Conservation (phyloP, 1,140 invertebrate genomes). For the Phocides pigmalion region DNA sequence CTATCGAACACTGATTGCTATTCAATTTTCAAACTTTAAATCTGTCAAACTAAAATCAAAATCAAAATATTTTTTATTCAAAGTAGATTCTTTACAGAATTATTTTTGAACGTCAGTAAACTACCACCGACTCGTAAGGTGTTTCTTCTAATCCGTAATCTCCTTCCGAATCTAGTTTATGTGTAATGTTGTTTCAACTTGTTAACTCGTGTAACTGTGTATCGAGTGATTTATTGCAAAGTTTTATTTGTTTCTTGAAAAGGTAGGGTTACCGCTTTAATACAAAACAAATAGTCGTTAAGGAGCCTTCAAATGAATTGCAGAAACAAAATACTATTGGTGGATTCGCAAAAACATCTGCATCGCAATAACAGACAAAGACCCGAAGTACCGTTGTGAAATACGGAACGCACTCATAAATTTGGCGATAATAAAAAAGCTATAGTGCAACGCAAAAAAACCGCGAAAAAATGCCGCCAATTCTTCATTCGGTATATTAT, state of each 20-base stretch:
- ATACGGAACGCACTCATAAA: constrained; percentile 61
- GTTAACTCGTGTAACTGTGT: background rate
- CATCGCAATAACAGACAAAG: constrained; percentile 57
- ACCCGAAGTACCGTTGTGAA: constrained; percentile 59
- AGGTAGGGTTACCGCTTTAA: constrained; percentile 46
- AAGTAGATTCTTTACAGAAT: too few species aligned
- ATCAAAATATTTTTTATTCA: too few species aligned
- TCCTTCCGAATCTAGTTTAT: constrained; percentile 10
- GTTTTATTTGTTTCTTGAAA: constrained; percentile 44
- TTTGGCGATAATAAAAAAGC: constrained; percentile 55
- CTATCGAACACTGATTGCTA: constrained; percentile 24
- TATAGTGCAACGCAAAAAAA: constrained; percentile 54
- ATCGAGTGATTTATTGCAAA: constrained; percentile 26
- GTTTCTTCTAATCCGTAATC: too few species aligned
- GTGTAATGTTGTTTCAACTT: background rate
- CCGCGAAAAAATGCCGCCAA: constrained; percentile 59
- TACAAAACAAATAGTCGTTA: constrained; percentile 38
- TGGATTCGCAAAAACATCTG: constrained; percentile 60
- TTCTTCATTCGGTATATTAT: constrained; percentile 30
- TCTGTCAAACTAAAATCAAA: too few species aligned
- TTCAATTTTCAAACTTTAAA: constrained; percentile 25
- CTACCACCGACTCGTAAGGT: too few species aligned
- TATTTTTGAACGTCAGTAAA: too few species aligned
- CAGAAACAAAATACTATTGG: constrained; percentile 27
- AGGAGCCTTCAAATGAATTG: constrained; percentile 36